Evolutionary conservation across 2,113 vertebrate species (phyloP), one percentile per base, ranked within the genome.

Genomic region (Phaethornis superciliosus): DNA sequence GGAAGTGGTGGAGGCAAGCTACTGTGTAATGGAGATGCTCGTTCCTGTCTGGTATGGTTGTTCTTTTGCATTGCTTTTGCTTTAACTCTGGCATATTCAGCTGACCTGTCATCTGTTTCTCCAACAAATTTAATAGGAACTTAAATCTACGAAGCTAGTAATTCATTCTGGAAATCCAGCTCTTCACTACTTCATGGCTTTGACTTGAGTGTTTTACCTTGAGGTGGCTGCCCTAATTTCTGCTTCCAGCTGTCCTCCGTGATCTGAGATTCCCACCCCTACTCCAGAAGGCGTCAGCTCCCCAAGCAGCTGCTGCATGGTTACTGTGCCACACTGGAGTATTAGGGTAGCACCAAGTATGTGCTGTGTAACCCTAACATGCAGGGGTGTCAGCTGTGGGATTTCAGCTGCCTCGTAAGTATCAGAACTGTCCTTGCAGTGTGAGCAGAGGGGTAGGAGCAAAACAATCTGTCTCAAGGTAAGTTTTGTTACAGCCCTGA

Each of bases 61-160:
- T 58, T 79, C 4, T 27, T 13, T 68, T 60, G 11, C 60, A 6
- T 60, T 94, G 71, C 78, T 59, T 90, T 60, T 81, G 32, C 85
- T 83, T 88, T 75, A 32, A 37, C 91, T 94, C n/a, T 3, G 7
- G 17, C 12, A 7, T 42, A 20, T 70, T 88, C 1, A 2, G 72
- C 82, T 95, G 76, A 88, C 69, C 60, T 95, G 33, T 88, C 68
- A 33, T 91, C 69, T 95, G 21, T 91, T 95, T 94, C 54, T 95
- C 30, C 65, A 62, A 28, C 12, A 71, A 85, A 81, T 60, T 52
- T 40, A 85, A 33, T 94, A 91, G 79, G 46, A 88, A 24, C 63
- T 85, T 71, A 74, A 62, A 49, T 69, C 33, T 91, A 6, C 71
- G 81, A 85, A 75, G 37, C 71, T 77, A 85, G 60, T 47, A 52